Conservation (phyloP, 2,888 invertebrate species). For the Ormyrus nitidulus region DNA sequence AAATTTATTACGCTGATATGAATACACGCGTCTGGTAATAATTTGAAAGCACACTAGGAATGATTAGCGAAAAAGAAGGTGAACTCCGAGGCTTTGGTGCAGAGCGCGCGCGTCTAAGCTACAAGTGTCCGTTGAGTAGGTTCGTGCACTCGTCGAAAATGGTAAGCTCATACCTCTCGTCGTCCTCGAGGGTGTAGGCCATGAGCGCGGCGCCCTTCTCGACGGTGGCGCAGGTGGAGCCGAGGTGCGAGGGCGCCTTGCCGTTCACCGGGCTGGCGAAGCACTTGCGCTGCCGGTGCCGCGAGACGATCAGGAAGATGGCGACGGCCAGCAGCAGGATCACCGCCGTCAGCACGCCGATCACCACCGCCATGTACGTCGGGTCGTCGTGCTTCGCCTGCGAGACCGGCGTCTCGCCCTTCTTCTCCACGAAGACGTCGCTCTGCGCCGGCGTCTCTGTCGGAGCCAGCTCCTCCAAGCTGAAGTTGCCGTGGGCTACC, state of each 20-base stretch:
- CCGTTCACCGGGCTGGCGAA: slow-evolving; percentile 84
- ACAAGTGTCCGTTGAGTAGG: slow-evolving; percentile 45
- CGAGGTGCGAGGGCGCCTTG: slow-evolving; percentile 76
- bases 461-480: slow-evolving; percentile 78
- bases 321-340: slow-evolving; percentile 84
- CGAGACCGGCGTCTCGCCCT: slow-evolving; percentile 79
- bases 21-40: too few relatives aligned
- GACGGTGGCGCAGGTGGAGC: slow-evolving; percentile 74
- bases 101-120: slow-evolving; percentile 4
- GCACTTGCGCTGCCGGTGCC: slow-evolving; percentile 84
- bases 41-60: too few relatives aligned
- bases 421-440: slow-evolving; percentile 60
- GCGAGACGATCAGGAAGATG: slow-evolving; percentile 84
- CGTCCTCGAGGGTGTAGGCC: slow-evolving; percentile 74
- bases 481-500: slow-evolving; percentile 85
- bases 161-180: slow-evolving; percentile 69
- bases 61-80: too few relatives aligned
- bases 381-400: slow-evolving; percentile 84
- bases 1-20: too few relatives aligned
- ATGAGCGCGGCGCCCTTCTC: slow-evolving; percentile 75
- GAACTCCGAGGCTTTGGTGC: too few relatives aligned
- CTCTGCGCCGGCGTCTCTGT: slow-evolving; percentile 60
- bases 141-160: slow-evolving; percentile 55
- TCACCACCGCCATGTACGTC: slow-evolving; percentile 85
- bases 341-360: slow-evolving; percentile 85